Base-by-base conservation (phyloP, 2,797 vertebrate genomes). In the Sphenopsis melanotis region DNA sequence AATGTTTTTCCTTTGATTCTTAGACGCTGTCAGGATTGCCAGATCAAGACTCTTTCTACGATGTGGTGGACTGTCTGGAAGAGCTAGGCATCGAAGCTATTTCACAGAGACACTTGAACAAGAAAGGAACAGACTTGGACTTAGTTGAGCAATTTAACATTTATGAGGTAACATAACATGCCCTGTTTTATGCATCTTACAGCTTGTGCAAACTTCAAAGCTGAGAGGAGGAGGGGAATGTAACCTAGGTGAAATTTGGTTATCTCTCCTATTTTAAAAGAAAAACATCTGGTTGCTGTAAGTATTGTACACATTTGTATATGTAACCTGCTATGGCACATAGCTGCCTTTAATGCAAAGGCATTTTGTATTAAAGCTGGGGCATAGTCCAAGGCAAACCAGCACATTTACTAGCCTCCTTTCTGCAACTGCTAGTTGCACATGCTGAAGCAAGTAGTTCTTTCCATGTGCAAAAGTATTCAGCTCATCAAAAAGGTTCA, bases 21-120 rank as follows among this genome's bases (percentile, higher is more conserved):
- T 96, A 99, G 99, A 99, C 98, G 1, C 97, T 99, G 95, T 98
- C 98, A 12, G 98, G 98, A 46, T 97, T 99, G 94, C 98, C 99
- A 89, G 99, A 99, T 96, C 99, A 99, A 97, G 99, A 99, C 97
- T 98, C 98, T 26, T 99, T 99, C 98, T 99, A 99, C 12, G 99
- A 99, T 5, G 98, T 99, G 97, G 99, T 99, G 95, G 99, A 99
- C 98, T 98, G 98, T 98, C 98, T 99, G 95, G 99, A 99, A 98
- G 99, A 99, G 91, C 98, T 99, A 94, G 98, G 98, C 86, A 99
- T 99, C 1, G 99, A 99, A 78, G 93, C 95, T 16, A 97, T 99
- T 97, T 98, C 98, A 39, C 98, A 98, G 97, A 98, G 98, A 94
- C 99, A 99, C 96, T 97, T 99, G 95, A 98, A 97, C 97, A 99